Percentiles rank a stretch among this genome's conserved stretches.
phyloP scores from a whole-genome alignment of 35 echinoderm and acorn worm genomes.

The Anneissia japonica region DNA sequence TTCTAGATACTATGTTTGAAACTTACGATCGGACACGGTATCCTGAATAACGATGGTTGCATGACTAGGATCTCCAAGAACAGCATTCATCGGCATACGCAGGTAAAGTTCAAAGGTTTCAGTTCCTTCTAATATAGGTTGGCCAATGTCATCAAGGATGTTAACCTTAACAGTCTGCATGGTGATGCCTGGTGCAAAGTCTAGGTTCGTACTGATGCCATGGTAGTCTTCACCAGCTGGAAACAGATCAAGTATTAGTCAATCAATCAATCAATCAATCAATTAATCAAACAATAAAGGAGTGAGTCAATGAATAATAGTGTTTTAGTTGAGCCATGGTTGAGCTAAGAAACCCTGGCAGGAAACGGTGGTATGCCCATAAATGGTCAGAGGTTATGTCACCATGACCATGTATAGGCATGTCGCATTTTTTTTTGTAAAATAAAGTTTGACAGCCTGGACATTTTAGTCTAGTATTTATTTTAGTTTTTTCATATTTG shows the following conservation, averaged over 20 bases:
- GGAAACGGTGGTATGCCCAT: too few relatives aligned
- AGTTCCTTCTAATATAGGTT: constrained; percentile 76
- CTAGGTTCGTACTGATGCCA: constrained; percentile 95
- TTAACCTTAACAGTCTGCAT: constrained; percentile 94
- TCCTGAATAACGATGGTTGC: constrained; percentile 91
- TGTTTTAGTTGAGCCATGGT: too few relatives aligned
- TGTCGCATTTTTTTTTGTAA: too few relatives aligned
- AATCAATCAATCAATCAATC: too few relatives aligned
- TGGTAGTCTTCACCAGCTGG: constrained; percentile 88
- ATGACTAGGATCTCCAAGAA: constrained; percentile 64
- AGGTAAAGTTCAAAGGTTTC: constrained; percentile 97
- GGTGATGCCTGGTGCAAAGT: constrained; percentile 95
- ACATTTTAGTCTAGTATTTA: too few relatives aligned
- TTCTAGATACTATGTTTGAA: background rate
- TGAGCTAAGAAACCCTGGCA: too few relatives aligned
- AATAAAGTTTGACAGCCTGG: too few relatives aligned
- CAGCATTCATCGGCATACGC: constrained; percentile 89
- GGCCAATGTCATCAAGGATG: constrained; percentile 93
- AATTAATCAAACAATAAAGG: too few relatives aligned
- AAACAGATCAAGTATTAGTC: constrained; percentile 6
- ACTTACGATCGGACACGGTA: constrained; percentile 97
- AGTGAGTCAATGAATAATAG: too few relatives aligned
- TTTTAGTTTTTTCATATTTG: too few relatives aligned
- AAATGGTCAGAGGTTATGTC: too few relatives aligned
- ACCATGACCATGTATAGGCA: too few relatives aligned